Evolutionary conservation across 2,888 invertebrate species (phyloP).

Genomic region (Lysandra bellargus): DNA sequence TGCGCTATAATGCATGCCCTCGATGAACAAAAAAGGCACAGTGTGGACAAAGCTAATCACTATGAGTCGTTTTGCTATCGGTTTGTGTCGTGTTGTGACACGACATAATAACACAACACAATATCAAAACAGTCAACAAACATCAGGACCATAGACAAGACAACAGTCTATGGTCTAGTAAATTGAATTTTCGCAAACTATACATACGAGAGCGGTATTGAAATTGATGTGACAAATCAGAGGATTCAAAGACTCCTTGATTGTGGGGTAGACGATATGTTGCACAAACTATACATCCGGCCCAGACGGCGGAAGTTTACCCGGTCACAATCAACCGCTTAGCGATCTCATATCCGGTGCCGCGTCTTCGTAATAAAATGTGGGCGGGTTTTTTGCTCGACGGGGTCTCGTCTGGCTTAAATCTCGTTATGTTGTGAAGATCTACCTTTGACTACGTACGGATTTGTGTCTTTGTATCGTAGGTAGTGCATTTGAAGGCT

Average conservation of each 20-base stretch:
- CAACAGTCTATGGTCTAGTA: not conserved
- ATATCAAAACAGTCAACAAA: not conserved
- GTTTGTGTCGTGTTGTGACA: not conserved
- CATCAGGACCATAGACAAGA: not conserved
- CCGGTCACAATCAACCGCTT: slow-evolving; percentile 26
- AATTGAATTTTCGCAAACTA: not conserved
- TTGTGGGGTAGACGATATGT: slow-evolving; percentile 8
- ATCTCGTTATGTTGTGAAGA: slow-evolving; percentile 6
- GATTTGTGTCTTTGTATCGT: slow-evolving; percentile 23
- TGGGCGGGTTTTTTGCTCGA: not conserved
- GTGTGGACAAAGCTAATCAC: too few species aligned
- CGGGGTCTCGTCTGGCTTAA: slow-evolving; percentile 7
- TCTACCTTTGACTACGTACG: not conserved
- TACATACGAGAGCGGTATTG: not conserved
- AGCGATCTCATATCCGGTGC: slow-evolving; percentile 13
- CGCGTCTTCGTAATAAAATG: slow-evolving; percentile 21
- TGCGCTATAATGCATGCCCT: too few species aligned
- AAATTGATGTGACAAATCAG: not conserved
- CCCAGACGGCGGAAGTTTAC: slow-evolving; percentile 26
- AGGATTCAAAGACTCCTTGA: not conserved
- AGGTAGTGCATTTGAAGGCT: slow-evolving; percentile 9
- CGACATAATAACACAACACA: not conserved
- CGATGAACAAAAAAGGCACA: too few species aligned
- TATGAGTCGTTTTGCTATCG: too few species aligned
- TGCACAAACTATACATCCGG: slow-evolving; percentile 15